phyloP scores from a whole-genome alignment of 2,888 invertebrate species.

The Lucinisca nassula region DNA sequence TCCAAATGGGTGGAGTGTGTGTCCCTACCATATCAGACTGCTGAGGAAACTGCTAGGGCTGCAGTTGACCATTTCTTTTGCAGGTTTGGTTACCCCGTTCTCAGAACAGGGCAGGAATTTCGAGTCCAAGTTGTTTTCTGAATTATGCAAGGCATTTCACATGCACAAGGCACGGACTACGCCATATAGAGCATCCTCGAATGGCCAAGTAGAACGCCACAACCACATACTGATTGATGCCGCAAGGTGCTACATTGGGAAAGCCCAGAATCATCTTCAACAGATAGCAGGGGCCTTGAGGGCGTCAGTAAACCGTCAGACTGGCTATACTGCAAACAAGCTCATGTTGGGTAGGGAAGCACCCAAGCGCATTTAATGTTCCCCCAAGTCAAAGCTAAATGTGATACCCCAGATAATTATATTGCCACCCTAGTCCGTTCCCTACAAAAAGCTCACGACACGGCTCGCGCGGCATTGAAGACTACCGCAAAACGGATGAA shows the following conservation, averaged over 20 bases:
- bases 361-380: conserved; percentile 12
- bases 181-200: conserved; percentile 28
- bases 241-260: conserved; percentile 21
- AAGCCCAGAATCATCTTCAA: conserved; percentile 7
- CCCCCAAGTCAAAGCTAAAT: not conserved
- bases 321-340: conserved; percentile 37
- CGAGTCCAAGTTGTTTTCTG: conserved; percentile 21
- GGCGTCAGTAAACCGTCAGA: conserved; percentile 26
- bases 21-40: conserved; percentile 5
- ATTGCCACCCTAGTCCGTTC: not conserved
- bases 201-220: conserved; percentile 30
- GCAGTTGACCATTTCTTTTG: conserved; percentile 26
- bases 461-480: conserved; percentile 15
- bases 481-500: conserved; percentile 22
- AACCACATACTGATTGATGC: conserved; percentile 28
- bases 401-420: not conserved
- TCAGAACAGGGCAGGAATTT: conserved; percentile 42
- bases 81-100: conserved; percentile 27
- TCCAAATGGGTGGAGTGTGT: conserved; percentile 18
- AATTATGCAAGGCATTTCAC: conserved; percentile 19
- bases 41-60: conserved; percentile 9
- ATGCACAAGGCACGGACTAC: conserved; percentile 39
- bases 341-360: too few species aligned
- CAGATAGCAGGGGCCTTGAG: conserved; percentile 39
- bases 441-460: conserved; percentile 17